A percentile compares a stretch with the other conserved stretches of the same genome.
These are phyloP conservation scores for Todus mexicanus DNA, from an alignment of 2,797 vertebrate species.

Conservation along the genomic window DNA sequence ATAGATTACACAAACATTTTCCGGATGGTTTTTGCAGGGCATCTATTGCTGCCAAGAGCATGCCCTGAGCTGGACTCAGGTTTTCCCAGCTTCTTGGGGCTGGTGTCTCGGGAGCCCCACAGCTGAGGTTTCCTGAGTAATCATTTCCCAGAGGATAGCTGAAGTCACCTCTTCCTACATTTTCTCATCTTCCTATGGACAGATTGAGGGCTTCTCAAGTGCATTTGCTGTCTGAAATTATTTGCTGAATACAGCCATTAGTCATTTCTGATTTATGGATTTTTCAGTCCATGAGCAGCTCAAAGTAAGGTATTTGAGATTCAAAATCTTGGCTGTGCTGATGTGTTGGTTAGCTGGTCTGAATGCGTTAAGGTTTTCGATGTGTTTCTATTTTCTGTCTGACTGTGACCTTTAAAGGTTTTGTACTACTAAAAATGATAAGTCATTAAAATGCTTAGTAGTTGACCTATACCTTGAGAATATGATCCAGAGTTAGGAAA, in stretches of 20 bases:
- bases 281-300: slow-evolving; percentile 13
- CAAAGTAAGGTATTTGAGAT: neutral
- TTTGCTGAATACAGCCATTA: neutral
- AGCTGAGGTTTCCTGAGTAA: neutral
- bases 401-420: neutral
- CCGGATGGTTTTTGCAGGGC: neutral
- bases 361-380: neutral
- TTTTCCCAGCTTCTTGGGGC: neutral
- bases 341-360: slow-evolving; percentile 27
- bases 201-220: slow-evolving; percentile 1
- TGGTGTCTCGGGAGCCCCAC: neutral
- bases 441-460: slow-evolving; percentile 10
- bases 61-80: neutral
- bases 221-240: neutral
- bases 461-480: neutral
- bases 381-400: neutral
- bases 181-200: neutral
- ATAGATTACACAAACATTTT: neutral
- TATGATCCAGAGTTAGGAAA: neutral
- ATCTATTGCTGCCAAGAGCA: neutral
- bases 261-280: slow-evolving; percentile 24
- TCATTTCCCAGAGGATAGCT: neutral
- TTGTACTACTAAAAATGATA: slow-evolving; percentile 1
- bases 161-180: neutral
- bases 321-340: neutral